These are phyloP conservation scores for Cherax quadricarinatus DNA, from an alignment of 1,140 invertebrate genomes.

Conservation along the genomic window DNA sequence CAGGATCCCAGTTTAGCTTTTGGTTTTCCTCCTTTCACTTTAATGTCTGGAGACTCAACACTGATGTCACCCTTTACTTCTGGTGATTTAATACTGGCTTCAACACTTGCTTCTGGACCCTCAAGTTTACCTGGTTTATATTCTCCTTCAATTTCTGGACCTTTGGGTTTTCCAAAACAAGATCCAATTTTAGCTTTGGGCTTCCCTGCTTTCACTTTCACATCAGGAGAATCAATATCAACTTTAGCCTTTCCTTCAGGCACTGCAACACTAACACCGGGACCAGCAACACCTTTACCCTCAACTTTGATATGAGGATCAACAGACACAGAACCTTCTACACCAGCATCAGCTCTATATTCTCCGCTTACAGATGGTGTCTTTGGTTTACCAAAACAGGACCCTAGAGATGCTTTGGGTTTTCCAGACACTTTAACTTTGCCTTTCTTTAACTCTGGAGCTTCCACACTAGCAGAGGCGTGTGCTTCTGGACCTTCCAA, in stretches of 20 bases:
- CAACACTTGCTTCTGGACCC: constrained; percentile 20
- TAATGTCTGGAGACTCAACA: constrained; percentile 27
- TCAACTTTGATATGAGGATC: not conserved
- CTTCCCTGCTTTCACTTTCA: constrained; percentile 44
- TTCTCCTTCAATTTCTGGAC: constrained; percentile 45
- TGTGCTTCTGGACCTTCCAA: not conserved
- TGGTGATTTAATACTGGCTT: constrained; percentile 1
- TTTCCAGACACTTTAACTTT: constrained; percentile 12
- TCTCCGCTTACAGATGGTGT: not conserved
- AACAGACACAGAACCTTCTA: not conserved
- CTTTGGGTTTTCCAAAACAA: constrained; percentile 56
- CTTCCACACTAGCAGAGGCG: not conserved
- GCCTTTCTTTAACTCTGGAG: not conserved
- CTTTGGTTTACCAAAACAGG: constrained; percentile 64
- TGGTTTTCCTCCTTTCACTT: constrained; percentile 52
- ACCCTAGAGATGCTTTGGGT: constrained; percentile 33
- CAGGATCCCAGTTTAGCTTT: constrained; percentile 62
- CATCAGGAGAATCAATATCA: constrained; percentile 14
- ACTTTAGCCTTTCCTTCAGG: constrained; percentile 40
- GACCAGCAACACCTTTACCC: not conserved
- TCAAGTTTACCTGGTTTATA: constrained; percentile 34
- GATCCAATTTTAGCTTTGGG: constrained; percentile 38
- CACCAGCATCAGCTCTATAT: constrained; percentile 1
- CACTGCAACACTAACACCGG: not conserved
- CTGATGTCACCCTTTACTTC: constrained; percentile 16